Evolutionary conservation across 2,113 vertebrate species (phyloP).

Genomic region (Ctenodactylus gundi): DNA sequence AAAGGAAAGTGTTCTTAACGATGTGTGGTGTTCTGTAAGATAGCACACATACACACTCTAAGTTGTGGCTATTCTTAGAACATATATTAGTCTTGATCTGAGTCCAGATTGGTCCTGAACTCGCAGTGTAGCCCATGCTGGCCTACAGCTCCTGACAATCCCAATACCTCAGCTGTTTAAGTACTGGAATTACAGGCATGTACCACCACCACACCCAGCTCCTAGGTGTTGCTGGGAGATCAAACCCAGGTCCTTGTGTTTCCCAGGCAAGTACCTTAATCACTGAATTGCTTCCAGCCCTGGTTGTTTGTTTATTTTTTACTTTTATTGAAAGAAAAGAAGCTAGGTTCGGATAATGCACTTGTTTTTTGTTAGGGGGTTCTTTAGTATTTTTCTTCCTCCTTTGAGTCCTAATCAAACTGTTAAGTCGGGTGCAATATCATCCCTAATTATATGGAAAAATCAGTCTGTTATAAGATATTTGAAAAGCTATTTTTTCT

Average conservation of each 20-base stretch:
- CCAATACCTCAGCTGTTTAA: too few species aligned
- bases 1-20: background rate
- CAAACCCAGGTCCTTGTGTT: too few species aligned
- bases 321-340: background rate
- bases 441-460: background rate
- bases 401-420: background rate
- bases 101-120: too few species aligned
- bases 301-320: too few species aligned
- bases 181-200: too few species aligned
- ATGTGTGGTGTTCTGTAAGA: background rate
- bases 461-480: background rate
- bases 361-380: background rate
- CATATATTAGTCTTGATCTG: background rate
- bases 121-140: too few species aligned
- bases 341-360: background rate
- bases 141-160: too few species aligned
- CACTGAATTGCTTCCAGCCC: too few species aligned
- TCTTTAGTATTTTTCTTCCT: conserved; percentile 3
- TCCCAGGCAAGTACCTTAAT: too few species aligned
- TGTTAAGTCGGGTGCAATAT: conserved; percentile 1
- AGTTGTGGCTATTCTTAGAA: background rate
- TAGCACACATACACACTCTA: background rate
- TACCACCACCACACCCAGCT: too few species aligned
- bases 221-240: too few species aligned
- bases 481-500: background rate